phyloP scores from a whole-genome alignment of 2,113 vertebrate species.

The Petrocephalus microphthalmus region DNA sequence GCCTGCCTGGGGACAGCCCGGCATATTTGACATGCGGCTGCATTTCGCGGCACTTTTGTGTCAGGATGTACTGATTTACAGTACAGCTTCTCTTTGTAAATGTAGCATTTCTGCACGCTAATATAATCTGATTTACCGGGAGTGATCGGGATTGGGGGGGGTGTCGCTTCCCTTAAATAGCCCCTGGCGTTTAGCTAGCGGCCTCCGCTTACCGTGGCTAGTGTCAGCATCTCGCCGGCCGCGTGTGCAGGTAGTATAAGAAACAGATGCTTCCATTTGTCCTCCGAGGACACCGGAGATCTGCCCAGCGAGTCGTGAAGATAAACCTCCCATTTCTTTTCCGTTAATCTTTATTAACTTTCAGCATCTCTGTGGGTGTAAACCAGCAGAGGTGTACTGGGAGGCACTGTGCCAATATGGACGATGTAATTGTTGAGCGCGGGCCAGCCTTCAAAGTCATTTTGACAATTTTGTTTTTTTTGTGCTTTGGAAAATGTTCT shows the following conservation, averaged over 20 bases:
- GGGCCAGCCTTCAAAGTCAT: not conserved
- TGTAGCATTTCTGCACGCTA: conserved; percentile 8
- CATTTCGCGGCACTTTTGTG: conserved; percentile 30
- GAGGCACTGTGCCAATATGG: not conserved
- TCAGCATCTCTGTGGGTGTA: not conserved
- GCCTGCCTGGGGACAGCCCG: conserved; percentile 29
- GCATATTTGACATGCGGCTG: conserved; percentile 36
- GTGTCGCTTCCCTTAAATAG: not conserved
- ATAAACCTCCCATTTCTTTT: not conserved
- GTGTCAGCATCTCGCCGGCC: not conserved
- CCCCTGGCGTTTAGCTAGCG: not conserved
- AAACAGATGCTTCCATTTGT: not conserved
- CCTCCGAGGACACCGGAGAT: not conserved
- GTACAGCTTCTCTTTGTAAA: conserved; percentile 7
- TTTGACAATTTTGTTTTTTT: not conserved
- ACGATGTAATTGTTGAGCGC: not conserved
- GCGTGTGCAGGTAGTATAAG: not conserved
- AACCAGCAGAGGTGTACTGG: not conserved
- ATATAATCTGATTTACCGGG: not conserved
- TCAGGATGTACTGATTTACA: conserved; percentile 21
- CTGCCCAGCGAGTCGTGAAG: not conserved
- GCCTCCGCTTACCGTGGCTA: not conserved
- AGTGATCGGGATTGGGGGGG: not conserved
- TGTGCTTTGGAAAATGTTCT: not conserved
- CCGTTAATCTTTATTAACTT: not conserved